These are phyloP conservation scores for Plutella xylostella DNA, from an alignment of 2,888 invertebrate genomes.

Conservation along the genomic window DNA sequence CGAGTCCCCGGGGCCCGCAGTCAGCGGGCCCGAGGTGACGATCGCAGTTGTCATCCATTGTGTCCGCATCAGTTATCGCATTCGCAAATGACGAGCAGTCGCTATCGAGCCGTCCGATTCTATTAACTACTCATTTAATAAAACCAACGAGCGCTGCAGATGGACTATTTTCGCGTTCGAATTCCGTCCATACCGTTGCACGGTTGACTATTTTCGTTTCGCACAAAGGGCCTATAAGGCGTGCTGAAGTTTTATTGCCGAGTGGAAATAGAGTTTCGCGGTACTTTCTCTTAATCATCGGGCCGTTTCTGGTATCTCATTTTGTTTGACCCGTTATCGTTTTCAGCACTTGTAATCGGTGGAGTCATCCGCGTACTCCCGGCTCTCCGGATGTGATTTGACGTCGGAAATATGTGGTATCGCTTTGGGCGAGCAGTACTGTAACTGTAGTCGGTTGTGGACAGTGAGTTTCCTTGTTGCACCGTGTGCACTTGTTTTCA, in stretches of 20 bases:
- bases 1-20: conserved; percentile 34
- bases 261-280: conserved; percentile 3
- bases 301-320: neutral
- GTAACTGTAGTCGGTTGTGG: too few species aligned
- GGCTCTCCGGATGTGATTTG: conserved; percentile 65
- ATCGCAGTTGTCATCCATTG: conserved; percentile 44
- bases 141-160: too few species aligned
- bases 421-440: conserved; percentile 43
- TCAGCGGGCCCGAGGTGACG: conserved; percentile 38
- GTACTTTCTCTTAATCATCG: neutral
- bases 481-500: conserved; percentile 21
- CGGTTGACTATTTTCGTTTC: conserved; percentile 31
- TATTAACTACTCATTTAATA: too few species aligned
- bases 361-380: conserved; percentile 50
- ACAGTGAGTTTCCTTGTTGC: conserved; percentile 58
- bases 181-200: conserved; percentile 24
- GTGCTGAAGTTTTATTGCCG: conserved; percentile 21
- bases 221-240: conserved; percentile 17
- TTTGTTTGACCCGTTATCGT: neutral
- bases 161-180: too few species aligned
- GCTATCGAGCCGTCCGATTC: conserved; percentile 28
- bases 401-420: conserved; percentile 64
- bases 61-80: conserved; percentile 54
- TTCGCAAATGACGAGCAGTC: conserved; percentile 47
- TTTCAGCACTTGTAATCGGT: conserved; percentile 36